A percentile compares a stretch with the other conserved stretches of the same genome.
Evolutionary conservation across 64 coral and sea anemone species (phyloP).

Genomic region (Montipora sp.): DNA sequence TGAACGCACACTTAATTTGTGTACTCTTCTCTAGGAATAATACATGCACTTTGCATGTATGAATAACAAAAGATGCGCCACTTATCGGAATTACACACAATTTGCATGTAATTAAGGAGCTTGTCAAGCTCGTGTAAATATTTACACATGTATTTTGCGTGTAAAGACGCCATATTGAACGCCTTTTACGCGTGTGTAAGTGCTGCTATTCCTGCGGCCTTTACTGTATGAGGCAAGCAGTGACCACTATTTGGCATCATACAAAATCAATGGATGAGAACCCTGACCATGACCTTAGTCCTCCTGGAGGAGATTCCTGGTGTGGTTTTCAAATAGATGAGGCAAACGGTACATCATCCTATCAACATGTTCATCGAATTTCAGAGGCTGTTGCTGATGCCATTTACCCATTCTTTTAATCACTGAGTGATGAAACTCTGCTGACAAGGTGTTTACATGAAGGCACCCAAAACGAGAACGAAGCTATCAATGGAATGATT

Average conservation of each 20-base stretch:
- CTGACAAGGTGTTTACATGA: constrained; percentile 68
- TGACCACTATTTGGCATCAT: constrained; percentile 22
- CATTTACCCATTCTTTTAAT: constrained; percentile 24
- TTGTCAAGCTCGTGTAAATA: too few species aligned
- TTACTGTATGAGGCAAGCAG: neutral
- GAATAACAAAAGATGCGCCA: too few species aligned
- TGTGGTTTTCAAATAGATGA: constrained; percentile 63
- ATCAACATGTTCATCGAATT: constrained; percentile 34
- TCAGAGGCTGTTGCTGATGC: neutral
- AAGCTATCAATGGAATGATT: constrained; percentile 52
- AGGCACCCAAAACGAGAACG: neutral
- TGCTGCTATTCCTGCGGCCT: too few species aligned
- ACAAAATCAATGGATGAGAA: constrained; percentile 48
- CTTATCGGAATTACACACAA: too few species aligned
- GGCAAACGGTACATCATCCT: constrained; percentile 59
- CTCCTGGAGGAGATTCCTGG: constrained; percentile 43
- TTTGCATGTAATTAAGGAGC: too few species aligned
- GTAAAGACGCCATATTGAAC: too few species aligned
- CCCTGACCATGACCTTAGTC: constrained; percentile 55
- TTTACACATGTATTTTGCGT: too few species aligned
- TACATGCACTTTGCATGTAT: too few species aligned
- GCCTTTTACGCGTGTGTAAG: too few species aligned
- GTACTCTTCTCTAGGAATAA: too few species aligned
- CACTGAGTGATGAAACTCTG: constrained; percentile 48
- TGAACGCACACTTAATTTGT: too few species aligned